phyloP scores from a whole-genome alignment of 2,113 vertebrate species.

The Elanus axillaris region DNA sequence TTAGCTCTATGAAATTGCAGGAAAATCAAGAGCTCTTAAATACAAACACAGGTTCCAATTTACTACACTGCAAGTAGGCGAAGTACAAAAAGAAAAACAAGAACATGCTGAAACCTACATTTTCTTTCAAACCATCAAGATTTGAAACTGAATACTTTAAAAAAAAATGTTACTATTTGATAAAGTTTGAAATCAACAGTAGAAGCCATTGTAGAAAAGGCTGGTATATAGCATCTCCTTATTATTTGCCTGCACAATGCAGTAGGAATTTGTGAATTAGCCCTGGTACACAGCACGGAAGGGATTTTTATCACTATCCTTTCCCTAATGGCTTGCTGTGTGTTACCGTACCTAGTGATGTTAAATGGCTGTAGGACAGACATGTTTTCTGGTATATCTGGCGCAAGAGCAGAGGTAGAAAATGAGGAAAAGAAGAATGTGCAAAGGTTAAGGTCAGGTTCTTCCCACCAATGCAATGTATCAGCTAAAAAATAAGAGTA shows the following conservation, averaged over 20 bases:
- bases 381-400: not conserved
- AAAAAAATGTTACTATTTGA: not conserved
- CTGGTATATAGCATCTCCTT: not conserved
- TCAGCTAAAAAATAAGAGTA: not conserved
- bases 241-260: not conserved
- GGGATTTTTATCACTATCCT: not conserved
- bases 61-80: not conserved
- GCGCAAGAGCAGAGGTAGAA: not conserved
- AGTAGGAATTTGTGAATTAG: not conserved
- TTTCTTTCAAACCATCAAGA: not conserved
- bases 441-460: not conserved
- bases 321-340: not conserved
- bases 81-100: not conserved
- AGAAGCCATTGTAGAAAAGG: not conserved
- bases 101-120: not conserved
- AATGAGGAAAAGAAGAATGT: not conserved
- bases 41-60: not conserved
- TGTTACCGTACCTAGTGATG: not conserved
- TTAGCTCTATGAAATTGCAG: not conserved
- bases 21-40: not conserved
- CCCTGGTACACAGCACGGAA: fast-evolving
- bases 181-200: not conserved
- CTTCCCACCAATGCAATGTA: not conserved
- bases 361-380: not conserved
- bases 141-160: not conserved